Evolutionary conservation across 2,888 invertebrate species (phyloP), one percentile per base, ranked within the genome.

Genomic region (Brachylomia viminalis): DNA sequence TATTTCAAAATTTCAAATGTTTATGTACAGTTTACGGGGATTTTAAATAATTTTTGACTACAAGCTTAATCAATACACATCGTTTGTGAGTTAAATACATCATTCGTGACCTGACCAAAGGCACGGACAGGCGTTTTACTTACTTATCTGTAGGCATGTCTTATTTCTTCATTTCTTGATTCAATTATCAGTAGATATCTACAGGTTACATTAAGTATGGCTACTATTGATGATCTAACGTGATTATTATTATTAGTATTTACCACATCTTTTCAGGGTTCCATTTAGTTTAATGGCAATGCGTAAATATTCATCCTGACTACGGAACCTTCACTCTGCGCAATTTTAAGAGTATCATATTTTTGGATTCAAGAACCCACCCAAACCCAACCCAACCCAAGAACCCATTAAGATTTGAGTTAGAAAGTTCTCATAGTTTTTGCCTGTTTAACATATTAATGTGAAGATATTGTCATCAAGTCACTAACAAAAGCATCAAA

Each of bases 1-100:
- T 27, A 54, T 59, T 86, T 87, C 33, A 69, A 83, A 85, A 54
- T 59, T 86, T 87, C 33, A 69, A 83, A 85, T 87, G 79, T 80
- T 84, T 80, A 75, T 58, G 17, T 74, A 38, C 58, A 38, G 13
- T 23, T 52, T 30, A 20, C 6, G 10, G 23, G 20, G n/a, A 58
- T 58, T 71, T 27, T 13, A 56, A n/a, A 61, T 52, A 20, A 61
- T 69, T 10, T 69, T 47, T 45, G 20, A 58, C 8, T 54, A 82
- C 17, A 30, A 42, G 52, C 17, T 8, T 45, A 45, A 52, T 64
- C 64, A 30, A 56, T 75, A 64, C 45, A 47, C 33, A n/a, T 65
- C 45, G 15, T n/a, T 76, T 17, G 38, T 54, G 52, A 47, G 23
- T 38, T 59, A 72, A 80, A 5, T n/a, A 33, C n/a, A 70, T 45